Base-by-base conservation (phyloP, 2,797 vertebrate species). In the Peromyscus attwateri region DNA sequence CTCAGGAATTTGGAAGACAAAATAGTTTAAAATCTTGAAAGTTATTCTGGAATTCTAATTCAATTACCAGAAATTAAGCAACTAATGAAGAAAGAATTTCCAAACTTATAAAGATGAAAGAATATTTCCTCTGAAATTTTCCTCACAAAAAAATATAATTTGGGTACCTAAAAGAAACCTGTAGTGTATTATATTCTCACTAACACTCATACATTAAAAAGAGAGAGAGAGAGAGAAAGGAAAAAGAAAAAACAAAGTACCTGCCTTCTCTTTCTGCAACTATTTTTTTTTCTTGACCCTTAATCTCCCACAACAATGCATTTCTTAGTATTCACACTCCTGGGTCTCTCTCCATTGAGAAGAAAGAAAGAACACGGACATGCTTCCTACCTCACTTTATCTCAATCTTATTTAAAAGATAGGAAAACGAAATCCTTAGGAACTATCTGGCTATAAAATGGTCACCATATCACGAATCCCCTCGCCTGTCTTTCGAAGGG, bases 1-100 rank as follows among this genome's bases (percentile, higher is more conserved):
- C 16, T 84, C 55, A 91, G 5, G 34, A 87, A 81, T 77, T 85
- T 71, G 6, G 7, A 73, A 77, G 2, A 52, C 2, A 68, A 14
- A 17, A 31, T 92, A 2, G 8, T 82, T 85, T 46, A 57, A 62
- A 92, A n/a, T 93, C 64, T 0, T 40, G 3, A 88, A 84, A 76
- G 6, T 57, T 79, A 75, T 91, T 92, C 93, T 31, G 10, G 62
- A 90, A 73, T 52, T 96, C 1, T 12, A 89, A 40, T 76, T 92
- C 12, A 14, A 73, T 85, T 95, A 93, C 29, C 29, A 93, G n/a
- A 84, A 95, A 93, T 80, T 92, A 87, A 89, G 4, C 5, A 91
- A 84, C 11, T 71, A 81, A 66, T 10, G 43, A 52, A 73, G 13
- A 73, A 37, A 84, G 3, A 80, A 64, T 73, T 76, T 94, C 73